Evolutionary conservation across 2,113 vertebrate genomes (phyloP).

Genomic region (Ophthalmolycus amberensis): DNA sequence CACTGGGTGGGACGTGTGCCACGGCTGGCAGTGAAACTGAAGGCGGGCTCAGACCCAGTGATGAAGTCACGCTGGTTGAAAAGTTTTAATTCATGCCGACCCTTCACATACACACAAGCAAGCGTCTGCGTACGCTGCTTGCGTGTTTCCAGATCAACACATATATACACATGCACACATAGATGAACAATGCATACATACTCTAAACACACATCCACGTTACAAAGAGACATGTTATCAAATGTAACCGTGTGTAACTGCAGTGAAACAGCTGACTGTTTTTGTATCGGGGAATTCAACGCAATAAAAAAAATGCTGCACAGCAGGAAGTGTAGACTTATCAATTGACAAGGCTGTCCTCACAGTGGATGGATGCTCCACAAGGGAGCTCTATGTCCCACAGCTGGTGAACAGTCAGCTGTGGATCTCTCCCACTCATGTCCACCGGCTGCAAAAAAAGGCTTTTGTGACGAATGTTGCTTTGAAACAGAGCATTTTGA

Average conservation of each 20-base stretch:
- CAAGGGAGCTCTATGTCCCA: constrained; percentile 36
- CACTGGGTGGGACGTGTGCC: constrained; percentile 12
- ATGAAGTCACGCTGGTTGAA: constrained; percentile 51
- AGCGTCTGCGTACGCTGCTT: neutral
- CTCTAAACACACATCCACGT: neutral
- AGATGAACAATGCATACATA: neutral
- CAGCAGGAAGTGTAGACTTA: constrained; percentile 27
- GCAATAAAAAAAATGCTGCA: neutral
- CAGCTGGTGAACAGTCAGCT: constrained; percentile 50
- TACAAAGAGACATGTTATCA: neutral
- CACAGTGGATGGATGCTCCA: constrained; percentile 33
- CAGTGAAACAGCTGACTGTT: neutral
- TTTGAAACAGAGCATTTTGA: no score
- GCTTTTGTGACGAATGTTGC: no score
- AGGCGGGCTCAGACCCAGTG: constrained; percentile 1
- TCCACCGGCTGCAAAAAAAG: neutral
- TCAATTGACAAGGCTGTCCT: constrained; percentile 22
- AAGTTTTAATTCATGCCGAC: constrained; percentile 8
- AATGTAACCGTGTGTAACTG: neutral
- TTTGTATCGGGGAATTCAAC: neutral
- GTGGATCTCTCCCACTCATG: constrained; percentile 1
- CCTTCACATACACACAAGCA: neutral
- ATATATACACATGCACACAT: neutral
- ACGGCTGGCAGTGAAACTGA: constrained; percentile 20
- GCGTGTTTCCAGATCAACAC: neutral